Evolutionary conservation across 2,113 vertebrate species (phyloP).

Genomic region (Grammomys dolichurus): DNA sequence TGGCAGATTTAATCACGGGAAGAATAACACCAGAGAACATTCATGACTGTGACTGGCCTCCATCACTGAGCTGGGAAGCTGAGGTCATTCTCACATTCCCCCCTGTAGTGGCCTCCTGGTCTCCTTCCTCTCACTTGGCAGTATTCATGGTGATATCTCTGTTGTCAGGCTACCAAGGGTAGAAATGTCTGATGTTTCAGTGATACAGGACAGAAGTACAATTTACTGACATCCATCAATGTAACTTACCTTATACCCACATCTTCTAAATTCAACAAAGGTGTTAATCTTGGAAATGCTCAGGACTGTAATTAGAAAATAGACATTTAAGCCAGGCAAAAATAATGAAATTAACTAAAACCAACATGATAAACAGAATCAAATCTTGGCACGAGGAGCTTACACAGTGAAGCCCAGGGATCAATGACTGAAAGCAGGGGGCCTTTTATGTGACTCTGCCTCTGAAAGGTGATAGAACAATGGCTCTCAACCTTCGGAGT

Average conservation of each 20-base stretch:
- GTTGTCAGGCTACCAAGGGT: slow-evolving; percentile 18
- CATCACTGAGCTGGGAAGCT: not conserved
- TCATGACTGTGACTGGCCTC: not conserved
- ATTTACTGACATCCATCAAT: not conserved
- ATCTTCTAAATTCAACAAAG: slow-evolving; percentile 27
- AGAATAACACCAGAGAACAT: not conserved
- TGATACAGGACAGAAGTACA: not conserved
- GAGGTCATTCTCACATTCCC: not conserved
- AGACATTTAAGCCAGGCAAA: slow-evolving; percentile 74
- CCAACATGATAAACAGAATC: slow-evolving; percentile 74
- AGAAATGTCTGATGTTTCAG: not conserved
- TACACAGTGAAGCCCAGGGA: slow-evolving; percentile 22
- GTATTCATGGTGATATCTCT: not conserved
- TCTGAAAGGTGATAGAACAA: not conserved
- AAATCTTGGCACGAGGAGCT: slow-evolving; percentile 68
- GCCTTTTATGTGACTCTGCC: not conserved
- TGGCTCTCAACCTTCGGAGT: not conserved
- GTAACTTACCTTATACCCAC: slow-evolving; percentile 32
- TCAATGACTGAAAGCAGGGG: slow-evolving; percentile 59
- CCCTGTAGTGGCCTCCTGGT: not conserved
- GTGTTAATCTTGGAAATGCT: slow-evolving; percentile 32
- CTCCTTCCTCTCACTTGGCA: not conserved
- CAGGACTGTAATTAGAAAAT: slow-evolving; percentile 80
- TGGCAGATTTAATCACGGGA: not conserved
- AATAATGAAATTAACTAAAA: slow-evolving; percentile 82